Percentiles rank a stretch among this genome's conserved stretches.
phyloP scores from a whole-genome alignment of 2,888 invertebrate species.

The Sarcophaga carnaria region DNA sequence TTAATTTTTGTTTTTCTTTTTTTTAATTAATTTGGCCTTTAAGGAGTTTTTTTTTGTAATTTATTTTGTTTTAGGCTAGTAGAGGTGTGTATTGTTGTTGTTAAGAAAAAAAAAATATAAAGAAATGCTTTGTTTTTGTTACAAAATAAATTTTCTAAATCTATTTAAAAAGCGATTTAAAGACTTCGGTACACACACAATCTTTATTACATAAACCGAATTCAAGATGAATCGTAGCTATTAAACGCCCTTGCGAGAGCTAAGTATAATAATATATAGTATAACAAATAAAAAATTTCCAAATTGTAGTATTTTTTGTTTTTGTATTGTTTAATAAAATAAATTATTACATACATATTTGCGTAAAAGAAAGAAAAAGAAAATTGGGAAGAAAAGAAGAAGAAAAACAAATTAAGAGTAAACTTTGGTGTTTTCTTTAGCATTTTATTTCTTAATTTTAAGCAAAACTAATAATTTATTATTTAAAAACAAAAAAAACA shows the following conservation, averaged over 20 bases:
- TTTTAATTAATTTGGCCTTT: constrained; percentile 54
- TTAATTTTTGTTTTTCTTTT: neutral
- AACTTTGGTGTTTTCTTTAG: constrained; percentile 30
- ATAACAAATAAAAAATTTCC: constrained; percentile 6
- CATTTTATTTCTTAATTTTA: constrained; percentile 8
- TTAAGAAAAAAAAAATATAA: constrained; percentile 29
- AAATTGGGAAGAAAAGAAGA: constrained; percentile 68
- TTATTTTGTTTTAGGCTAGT: constrained; percentile 18
- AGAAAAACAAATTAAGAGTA: constrained; percentile 61
- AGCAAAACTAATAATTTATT: neutral
- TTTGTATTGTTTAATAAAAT: constrained; percentile 14
- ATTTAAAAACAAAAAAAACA: too few species aligned
- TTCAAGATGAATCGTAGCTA: constrained; percentile 81
- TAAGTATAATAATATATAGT: constrained; percentile 68
- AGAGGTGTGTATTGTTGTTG: constrained; percentile 49
- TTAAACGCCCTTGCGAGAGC: constrained; percentile 80
- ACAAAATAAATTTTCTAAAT: constrained; percentile 52
- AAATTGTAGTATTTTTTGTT: constrained; percentile 18
- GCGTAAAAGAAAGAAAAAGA: constrained; percentile 64
- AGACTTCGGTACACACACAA: constrained; percentile 80
- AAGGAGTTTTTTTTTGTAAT: constrained; percentile 7
- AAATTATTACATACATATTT: constrained; percentile 10
- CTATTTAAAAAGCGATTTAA: constrained; percentile 80
- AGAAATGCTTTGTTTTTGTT: constrained; percentile 34
- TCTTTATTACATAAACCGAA: constrained; percentile 81